phyloP scores from a whole-genome alignment of 2,113 vertebrate species.

The Salvator merianae region DNA sequence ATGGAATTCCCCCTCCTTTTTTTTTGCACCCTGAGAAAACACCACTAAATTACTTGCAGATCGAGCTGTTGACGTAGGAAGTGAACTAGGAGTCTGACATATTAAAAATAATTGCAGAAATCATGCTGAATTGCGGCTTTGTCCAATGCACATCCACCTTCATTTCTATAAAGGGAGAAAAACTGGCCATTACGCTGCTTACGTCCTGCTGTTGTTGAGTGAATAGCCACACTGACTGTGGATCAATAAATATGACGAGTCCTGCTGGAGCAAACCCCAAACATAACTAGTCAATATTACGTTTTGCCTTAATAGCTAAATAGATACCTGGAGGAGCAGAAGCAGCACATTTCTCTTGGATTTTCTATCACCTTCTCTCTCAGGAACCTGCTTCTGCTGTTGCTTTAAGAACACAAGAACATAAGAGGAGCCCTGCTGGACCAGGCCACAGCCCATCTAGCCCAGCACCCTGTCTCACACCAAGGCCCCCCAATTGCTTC shows the following conservation, averaged over 20 bases:
- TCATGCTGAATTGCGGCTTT: slow-evolving; percentile 61
- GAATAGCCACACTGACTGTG: slow-evolving; percentile 7
- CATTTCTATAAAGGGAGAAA: slow-evolving; percentile 38
- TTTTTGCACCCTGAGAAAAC: slow-evolving; percentile 74
- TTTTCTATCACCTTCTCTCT: too few relatives aligned
- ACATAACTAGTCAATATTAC: too few relatives aligned
- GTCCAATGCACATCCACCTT: neutral
- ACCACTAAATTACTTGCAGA: slow-evolving; percentile 85
- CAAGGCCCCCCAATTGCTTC: too few relatives aligned
- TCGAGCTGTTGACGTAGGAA: slow-evolving; percentile 68
- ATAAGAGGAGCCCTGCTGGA: too few relatives aligned
- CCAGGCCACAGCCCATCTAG: too few relatives aligned
- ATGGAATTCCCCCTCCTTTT: slow-evolving; percentile 65
- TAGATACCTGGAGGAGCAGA: too few relatives aligned
- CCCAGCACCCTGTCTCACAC: too few relatives aligned
- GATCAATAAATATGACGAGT: neutral
- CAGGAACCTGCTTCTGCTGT: too few relatives aligned
- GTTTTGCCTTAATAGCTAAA: too few relatives aligned
- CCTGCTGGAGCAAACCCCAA: too few relatives aligned
- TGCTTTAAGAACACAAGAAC: too few relatives aligned
- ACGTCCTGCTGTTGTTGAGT: slow-evolving; percentile 18
- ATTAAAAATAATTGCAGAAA: slow-evolving; percentile 75
- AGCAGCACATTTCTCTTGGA: too few relatives aligned
- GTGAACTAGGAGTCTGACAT: slow-evolving; percentile 70
- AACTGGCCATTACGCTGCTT: neutral